Evolutionary conservation across 2,888 invertebrate species (phyloP).

Genomic region (Acronicta alni): DNA sequence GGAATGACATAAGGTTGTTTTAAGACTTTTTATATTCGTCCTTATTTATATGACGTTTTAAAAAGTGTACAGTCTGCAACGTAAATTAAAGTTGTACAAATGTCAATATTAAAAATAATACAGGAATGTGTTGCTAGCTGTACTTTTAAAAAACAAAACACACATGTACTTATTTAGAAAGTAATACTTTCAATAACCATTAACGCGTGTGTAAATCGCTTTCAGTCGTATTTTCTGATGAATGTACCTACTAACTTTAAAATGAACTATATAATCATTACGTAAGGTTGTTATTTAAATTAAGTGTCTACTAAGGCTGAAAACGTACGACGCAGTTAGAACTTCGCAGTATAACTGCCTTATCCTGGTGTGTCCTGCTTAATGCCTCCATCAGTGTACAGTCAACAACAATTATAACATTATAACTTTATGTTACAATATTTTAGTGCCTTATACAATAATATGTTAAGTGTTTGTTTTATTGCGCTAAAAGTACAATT

Average conservation of each 20-base stretch:
- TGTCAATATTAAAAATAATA: slow-evolving; percentile 2
- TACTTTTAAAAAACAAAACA: slow-evolving; percentile 1
- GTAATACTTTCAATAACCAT: not conserved
- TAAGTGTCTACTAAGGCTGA: not conserved
- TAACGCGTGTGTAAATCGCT: slow-evolving; percentile 14
- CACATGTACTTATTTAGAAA: slow-evolving; percentile 31
- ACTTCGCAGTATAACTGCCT: not conserved
- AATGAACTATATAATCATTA: not conserved
- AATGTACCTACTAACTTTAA: too few relatives aligned
- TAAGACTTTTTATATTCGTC: slow-evolving; percentile 45
- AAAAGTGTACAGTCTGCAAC: slow-evolving; percentile 6
- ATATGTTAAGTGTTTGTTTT: slow-evolving; percentile 47
- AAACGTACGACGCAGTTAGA: too few relatives aligned
- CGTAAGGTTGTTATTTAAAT: not conserved
- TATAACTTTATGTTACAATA: slow-evolving; percentile 12
- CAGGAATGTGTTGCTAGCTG: slow-evolving; percentile 14
- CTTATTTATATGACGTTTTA: slow-evolving; percentile 34
- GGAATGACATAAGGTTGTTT: slow-evolving; percentile 49
- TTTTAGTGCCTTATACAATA: slow-evolving; percentile 43
- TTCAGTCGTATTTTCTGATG: not conserved
- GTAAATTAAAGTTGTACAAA: slow-evolving; percentile 11
- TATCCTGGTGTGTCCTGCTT: not conserved
- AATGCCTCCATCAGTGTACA: slow-evolving; percentile 6
- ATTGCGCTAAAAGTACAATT: slow-evolving; percentile 73
- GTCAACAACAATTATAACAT: slow-evolving; percentile 4